Percentiles rank a stretch among this genome's conserved stretches.
Conservation (phyloP, 2,888 invertebrate genomes). For the Phymatocera aterrima region DNA sequence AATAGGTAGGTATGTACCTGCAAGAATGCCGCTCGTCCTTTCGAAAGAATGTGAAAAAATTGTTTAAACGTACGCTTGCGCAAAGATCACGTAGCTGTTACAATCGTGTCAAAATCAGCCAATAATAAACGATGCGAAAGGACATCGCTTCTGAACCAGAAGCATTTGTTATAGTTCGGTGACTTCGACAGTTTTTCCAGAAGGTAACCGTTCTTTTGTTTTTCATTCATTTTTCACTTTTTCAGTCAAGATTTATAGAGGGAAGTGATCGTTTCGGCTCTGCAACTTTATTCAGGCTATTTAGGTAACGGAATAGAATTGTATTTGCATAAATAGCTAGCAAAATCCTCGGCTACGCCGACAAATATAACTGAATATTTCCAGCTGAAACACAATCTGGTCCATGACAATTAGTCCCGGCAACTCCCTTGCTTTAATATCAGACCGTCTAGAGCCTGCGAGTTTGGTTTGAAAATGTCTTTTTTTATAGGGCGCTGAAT, state of each 20-base stretch:
- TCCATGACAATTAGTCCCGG: slow-evolving; percentile 5
- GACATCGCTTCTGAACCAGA: slow-evolving; percentile 16
- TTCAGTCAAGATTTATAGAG: background rate
- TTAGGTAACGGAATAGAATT: background rate
- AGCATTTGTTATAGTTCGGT: slow-evolving; percentile 21
- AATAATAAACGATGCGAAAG: slow-evolving; percentile 10
- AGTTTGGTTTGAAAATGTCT: background rate
- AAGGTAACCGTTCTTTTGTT: background rate
- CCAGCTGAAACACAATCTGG: slow-evolving; percentile 18
- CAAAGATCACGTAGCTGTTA: background rate
- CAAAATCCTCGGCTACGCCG: background rate
- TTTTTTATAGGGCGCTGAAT: background rate
- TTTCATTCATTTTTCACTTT: background rate
- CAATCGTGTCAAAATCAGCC: slow-evolving; percentile 21
- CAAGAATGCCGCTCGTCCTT: background rate
- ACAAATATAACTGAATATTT: slow-evolving; percentile 12
- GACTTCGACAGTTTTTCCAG: slow-evolving; percentile 19
- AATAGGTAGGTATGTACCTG: too few relatives aligned
- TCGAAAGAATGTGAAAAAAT: background rate
- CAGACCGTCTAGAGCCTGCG: background rate
- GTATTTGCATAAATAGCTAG: slow-evolving; percentile 8
- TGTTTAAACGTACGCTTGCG: background rate
- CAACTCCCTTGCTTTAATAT: background rate
- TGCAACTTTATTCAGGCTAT: background rate
- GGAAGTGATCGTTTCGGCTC: slow-evolving; percentile 21